phyloP scores from a whole-genome alignment of 2,888 invertebrate genomes.

The Eurytoma californica region DNA sequence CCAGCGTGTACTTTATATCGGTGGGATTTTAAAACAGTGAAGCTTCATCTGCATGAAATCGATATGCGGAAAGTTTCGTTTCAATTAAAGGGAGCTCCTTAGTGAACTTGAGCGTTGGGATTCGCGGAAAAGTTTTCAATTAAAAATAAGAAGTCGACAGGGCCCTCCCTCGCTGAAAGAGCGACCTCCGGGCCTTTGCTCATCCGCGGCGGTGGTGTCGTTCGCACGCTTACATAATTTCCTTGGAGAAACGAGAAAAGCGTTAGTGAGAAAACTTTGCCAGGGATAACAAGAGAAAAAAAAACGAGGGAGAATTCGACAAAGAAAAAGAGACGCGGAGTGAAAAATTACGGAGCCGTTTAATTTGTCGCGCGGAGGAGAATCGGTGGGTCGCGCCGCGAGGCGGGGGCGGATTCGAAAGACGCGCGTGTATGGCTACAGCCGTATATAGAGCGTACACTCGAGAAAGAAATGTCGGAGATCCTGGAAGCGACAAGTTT shows the following conservation, averaged over 20 bases:
- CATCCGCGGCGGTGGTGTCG: background rate
- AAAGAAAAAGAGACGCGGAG: background rate
- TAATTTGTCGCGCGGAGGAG: background rate
- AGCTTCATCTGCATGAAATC: conserved; percentile 13
- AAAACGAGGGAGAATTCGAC: no score
- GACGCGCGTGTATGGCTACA: background rate
- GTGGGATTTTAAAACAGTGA: background rate
- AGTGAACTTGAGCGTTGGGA: conserved; percentile 13
- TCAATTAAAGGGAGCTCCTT: conserved; percentile 12
- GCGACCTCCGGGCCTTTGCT: background rate
- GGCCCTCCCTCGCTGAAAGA: background rate
- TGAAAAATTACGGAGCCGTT: conserved; percentile 2
- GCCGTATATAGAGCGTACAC: background rate
- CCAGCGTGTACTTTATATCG: conserved; percentile 10
- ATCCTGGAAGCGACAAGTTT: conserved; percentile 21
- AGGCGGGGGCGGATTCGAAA: background rate
- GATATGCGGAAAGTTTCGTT: conserved; percentile 25
- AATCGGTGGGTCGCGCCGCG: background rate
- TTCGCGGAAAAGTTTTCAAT: conserved; percentile 11
- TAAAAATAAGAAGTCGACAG: conserved; percentile 9
- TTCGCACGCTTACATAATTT: conserved; percentile 2
- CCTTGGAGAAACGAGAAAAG: background rate
- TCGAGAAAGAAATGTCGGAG: conserved; percentile 2
- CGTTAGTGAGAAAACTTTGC: background rate
- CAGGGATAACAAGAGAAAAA: no score